Percentiles rank a stretch among this genome's conserved stretches.
Evolutionary conservation across 2,797 vertebrate genomes (phyloP).

Genomic region (Oryzias dopingdopingensis): DNA sequence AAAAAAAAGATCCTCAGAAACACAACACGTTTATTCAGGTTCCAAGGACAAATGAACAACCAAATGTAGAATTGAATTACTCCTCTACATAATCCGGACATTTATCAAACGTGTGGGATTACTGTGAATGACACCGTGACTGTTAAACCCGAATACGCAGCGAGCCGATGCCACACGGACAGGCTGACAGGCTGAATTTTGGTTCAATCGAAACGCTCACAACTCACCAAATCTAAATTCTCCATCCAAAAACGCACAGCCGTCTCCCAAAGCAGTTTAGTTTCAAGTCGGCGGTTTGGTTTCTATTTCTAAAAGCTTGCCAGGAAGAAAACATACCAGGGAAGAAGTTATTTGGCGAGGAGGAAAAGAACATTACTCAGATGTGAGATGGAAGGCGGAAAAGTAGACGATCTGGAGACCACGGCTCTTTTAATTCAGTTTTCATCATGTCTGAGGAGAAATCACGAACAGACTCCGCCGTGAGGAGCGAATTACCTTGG

Average conservation of each 20-base stretch:
- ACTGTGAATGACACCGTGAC: background rate
- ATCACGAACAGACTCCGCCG: constrained; percentile 49
- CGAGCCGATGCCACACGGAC: constrained; percentile 1
- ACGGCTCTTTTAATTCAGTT: constrained; percentile 50
- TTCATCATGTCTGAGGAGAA: constrained; percentile 46
- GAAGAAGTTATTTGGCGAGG: constrained; percentile 53
- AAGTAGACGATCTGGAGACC: constrained; percentile 51
- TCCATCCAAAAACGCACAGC: constrained; percentile 55
- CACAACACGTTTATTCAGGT: background rate
- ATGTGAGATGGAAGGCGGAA: constrained; percentile 19
- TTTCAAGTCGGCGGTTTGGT: constrained; percentile 29
- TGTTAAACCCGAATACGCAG: background rate
- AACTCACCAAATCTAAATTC: constrained; percentile 65
- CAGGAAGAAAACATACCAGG: constrained; percentile 7
- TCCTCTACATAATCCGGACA: background rate
- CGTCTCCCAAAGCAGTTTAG: constrained; percentile 37
- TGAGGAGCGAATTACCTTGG: constrained; percentile 43
- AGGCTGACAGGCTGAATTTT: constrained; percentile 5
- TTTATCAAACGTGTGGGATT: background rate
- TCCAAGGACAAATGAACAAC: background rate
- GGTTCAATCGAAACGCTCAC: background rate
- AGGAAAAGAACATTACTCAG: constrained; percentile 14
- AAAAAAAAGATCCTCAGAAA: background rate
- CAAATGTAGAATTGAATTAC: background rate
- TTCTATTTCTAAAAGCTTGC: constrained; percentile 31